Evolutionary conservation across 92 coral and sea anemone genomes (phyloP).

Genomic region (Epizoanthus illoricatus): DNA sequence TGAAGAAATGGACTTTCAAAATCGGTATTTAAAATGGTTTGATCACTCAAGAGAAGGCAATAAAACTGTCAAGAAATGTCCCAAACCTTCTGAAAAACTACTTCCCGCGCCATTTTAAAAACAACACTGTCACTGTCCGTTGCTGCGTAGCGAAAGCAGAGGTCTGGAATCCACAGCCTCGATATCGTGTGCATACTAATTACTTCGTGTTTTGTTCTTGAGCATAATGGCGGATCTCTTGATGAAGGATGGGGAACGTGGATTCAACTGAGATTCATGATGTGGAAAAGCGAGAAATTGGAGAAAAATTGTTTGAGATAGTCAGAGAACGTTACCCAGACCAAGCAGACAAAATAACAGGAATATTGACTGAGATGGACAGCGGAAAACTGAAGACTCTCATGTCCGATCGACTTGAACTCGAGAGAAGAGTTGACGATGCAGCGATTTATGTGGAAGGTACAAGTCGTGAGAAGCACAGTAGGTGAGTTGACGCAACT

Average conservation of each 20-base stretch:
- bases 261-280: conserved; percentile 5
- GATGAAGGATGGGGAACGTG: conserved; percentile 20
- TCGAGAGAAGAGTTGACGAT: conserved; percentile 57
- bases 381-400: conserved; percentile 42
- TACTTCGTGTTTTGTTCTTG: not conserved
- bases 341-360: conserved; percentile 80
- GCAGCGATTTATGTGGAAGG: conserved; percentile 49
- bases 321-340: conserved; percentile 43
- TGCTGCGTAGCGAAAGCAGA: not conserved
- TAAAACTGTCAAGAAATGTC: not conserved
- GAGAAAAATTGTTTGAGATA: conserved; percentile 61
- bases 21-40: not conserved
- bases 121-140: conserved; percentile 33
- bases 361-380: conserved; percentile 83
- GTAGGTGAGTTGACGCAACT: not conserved
- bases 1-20: not conserved
- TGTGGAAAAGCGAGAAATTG: conserved; percentile 47
- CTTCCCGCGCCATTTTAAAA: conserved; percentile 94
- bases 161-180: conserved; percentile 25
- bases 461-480: not conserved
- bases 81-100: conserved; percentile 4
- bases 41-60: not conserved
- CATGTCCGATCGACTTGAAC: conserved; percentile 36
- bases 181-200: conserved; percentile 9
- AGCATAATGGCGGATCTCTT: not conserved